Evolutionary conservation across 1,140 invertebrate genomes (phyloP), one percentile per base, ranked within the genome.

Genomic region (Musca domestica): DNA sequence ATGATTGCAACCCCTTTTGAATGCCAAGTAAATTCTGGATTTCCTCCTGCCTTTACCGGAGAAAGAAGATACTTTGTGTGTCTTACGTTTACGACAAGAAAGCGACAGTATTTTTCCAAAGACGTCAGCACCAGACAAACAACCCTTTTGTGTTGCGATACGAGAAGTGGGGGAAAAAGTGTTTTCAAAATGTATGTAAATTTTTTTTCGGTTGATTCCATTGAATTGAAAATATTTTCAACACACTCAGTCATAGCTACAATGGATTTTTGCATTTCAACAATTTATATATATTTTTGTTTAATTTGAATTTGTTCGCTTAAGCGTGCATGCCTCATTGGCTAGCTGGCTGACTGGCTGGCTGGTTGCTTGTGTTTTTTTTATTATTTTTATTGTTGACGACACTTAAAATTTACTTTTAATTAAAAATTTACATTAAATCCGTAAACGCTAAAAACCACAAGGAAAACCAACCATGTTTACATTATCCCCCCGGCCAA

Each of bases 391-490:
- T 56, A n/a, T 23, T 56, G 20, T 61, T 61, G 56, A 61, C 56
- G 56, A 20, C 27, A 61, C 56, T n/a, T 41, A 61, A 61, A 61
- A 61, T 61, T 61, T 61, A 61, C 56, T 61, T 61, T 61, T 61
- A 61, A 61, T 61, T 61, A 61, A 61, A 41, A 61, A 61, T 61
- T 61, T 61, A 61, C 56, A 61, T 61, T 23, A 61, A 61, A 19
- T 34, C 56, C 30, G 34, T 41, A 41, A 41, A 41, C 10, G 10
- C 34, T 41, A 41, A 41, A 41, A 41, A 41, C 34, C 34, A 10
- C 34, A 41, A 10, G 34, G 34, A 41, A 41, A 41, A 41, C 2
- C 34, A 5, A 41, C 34, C 34, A 41, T 41, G 56, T 23, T 56
- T 56, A 61, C 17, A 61, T 41, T n/a, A n/a, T n/a, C n/a, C n/a